Evolutionary conservation across 2,888 invertebrate genomes (phyloP).

Genomic region (Chloroclysta siterata): DNA sequence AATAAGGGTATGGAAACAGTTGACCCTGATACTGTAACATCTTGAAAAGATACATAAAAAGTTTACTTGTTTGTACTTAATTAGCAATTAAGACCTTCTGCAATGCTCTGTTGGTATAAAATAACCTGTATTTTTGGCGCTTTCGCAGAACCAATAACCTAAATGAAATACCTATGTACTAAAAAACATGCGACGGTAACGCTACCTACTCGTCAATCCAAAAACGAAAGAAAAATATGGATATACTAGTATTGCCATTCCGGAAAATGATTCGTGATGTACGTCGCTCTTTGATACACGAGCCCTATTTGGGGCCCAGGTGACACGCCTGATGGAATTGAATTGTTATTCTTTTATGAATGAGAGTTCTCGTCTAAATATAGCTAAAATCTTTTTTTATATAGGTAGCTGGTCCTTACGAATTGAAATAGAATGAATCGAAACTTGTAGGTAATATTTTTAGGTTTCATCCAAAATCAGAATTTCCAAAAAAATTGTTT

Average conservation of each 20-base stretch:
- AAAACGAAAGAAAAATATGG: conserved; percentile 59
- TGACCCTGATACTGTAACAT: too few species aligned
- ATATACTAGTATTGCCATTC: conserved; percentile 63
- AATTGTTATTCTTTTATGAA: conserved; percentile 46
- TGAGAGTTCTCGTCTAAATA: conserved; percentile 43
- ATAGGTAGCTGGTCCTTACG: not conserved
- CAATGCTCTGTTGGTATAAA: too few species aligned
- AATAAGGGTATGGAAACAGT: too few species aligned
- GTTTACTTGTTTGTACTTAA: too few species aligned
- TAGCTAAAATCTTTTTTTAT: conserved; percentile 24
- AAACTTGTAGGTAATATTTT: not conserved
- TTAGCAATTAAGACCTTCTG: too few species aligned
- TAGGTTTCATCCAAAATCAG: not conserved
- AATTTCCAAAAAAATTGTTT: conserved; percentile 16
- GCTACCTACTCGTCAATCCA: not conserved
- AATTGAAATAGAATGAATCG: not conserved
- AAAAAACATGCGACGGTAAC: not conserved
- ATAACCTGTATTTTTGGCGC: too few species aligned
- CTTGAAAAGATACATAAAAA: too few species aligned
- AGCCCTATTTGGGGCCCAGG: conserved; percentile 62
- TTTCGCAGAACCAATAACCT: too few species aligned
- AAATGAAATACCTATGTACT: not conserved
- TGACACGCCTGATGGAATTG: conserved; percentile 61
- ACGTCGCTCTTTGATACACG: conserved; percentile 65
- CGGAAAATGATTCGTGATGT: conserved; percentile 74